Evolutionary conservation across 35 echinoderm and acorn worm genomes (phyloP).

Genomic region (Apostichopus californicus): DNA sequence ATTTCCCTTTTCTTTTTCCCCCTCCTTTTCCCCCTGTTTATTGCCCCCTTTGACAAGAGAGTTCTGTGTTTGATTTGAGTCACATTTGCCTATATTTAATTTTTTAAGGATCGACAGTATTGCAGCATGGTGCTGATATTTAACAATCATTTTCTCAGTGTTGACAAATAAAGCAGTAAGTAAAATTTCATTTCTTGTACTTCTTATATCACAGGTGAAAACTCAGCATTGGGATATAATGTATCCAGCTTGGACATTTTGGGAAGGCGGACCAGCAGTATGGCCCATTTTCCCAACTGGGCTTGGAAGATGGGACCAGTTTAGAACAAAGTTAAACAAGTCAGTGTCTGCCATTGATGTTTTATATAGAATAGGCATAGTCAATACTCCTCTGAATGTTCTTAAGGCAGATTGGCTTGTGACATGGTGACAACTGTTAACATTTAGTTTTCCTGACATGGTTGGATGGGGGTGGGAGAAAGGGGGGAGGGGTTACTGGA

Average conservation of each 20-base stretch:
- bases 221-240: slow-evolving; percentile 91
- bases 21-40: too few species aligned
- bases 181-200: neutral
- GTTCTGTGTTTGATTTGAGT: too few species aligned
- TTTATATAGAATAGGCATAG: neutral
- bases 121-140: neutral
- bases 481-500: neutral
- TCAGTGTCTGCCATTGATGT: slow-evolving; percentile 5
- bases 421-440: too few species aligned
- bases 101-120: too few species aligned
- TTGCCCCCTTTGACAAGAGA: neutral
- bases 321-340: slow-evolving; percentile 89
- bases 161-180: too few species aligned
- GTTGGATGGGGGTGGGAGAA: too few species aligned
- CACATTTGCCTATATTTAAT: too few species aligned
- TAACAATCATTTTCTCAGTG: neutral
- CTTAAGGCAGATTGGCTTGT: too few species aligned
- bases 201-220: slow-evolving; percentile 55
- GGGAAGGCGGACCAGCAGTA: slow-evolving; percentile 98
- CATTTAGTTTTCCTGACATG: too few species aligned
- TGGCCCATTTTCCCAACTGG: slow-evolving; percentile 98
- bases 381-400: too few species aligned
- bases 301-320: slow-evolving; percentile 94
- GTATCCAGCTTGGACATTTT: slow-evolving; percentile 99
- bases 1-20: neutral